A percentile compares a stretch with the other conserved stretches of the same genome.
Evolutionary conservation across 2,113 vertebrate genomes (phyloP).

Genomic region (Lophotis ruficrista): DNA sequence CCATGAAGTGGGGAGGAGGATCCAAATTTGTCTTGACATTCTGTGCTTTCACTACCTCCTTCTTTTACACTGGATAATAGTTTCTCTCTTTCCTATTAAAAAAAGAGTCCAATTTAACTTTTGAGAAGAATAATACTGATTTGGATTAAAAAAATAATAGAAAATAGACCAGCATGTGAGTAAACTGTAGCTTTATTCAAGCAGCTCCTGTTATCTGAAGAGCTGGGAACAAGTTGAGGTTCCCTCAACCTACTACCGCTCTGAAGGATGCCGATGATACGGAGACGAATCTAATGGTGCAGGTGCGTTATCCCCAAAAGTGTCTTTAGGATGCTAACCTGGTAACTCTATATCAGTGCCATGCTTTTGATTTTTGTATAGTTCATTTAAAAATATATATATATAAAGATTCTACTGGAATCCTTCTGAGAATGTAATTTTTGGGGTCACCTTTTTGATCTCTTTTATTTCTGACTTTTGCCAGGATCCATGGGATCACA

Average conservation of each 20-base stretch:
- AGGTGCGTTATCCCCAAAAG: background rate
- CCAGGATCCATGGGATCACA: background rate
- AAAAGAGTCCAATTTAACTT: background rate
- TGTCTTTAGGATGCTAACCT: background rate
- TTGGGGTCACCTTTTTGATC: background rate
- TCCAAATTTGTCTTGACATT: slow-evolving; percentile 49
- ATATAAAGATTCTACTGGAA: rapidly evolving
- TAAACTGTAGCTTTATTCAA: background rate
- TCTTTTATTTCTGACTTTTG: background rate
- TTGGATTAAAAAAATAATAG: background rate
- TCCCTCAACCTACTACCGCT: background rate
- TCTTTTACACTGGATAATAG: background rate
- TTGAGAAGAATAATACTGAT: slow-evolving; percentile 1
- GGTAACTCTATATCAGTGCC: rapidly evolving
- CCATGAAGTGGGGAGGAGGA: background rate
- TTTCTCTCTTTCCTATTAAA: background rate
- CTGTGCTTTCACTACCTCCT: background rate
- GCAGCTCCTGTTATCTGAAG: background rate
- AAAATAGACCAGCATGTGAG: background rate
- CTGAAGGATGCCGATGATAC: background rate
- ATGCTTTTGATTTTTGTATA: background rate
- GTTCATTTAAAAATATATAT: background rate
- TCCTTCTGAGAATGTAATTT: background rate
- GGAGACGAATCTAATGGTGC: background rate
- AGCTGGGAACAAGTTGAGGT: background rate